Base-by-base conservation (phyloP, 1,140 invertebrate species). In the Cydia amplana region DNA sequence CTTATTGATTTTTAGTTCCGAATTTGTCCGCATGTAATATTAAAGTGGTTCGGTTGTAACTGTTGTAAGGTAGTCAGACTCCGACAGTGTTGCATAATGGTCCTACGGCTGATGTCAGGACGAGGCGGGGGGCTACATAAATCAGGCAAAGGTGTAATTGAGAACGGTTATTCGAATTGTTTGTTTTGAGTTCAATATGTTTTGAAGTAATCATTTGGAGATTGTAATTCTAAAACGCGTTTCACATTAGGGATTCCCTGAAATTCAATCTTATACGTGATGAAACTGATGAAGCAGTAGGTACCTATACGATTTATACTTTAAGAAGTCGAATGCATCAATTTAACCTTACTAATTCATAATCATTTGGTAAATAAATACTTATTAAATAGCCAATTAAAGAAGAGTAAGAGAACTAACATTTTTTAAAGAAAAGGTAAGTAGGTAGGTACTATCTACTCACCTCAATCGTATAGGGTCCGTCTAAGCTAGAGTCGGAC, bases 121-220 rank as follows among this genome's bases (percentile, higher is more conserved):
- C 65, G n/a, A 18, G 32, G 65, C 65, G n/a, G 65, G 65, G 65
- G 65, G 65, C 65, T 60, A 36, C 36, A 70, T 70, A 70, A 70
- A 70, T 70, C 65, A 70, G 32, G 65, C n/a, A 70, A 70, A 70
- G 65, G 36, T 70, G 65, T 70, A 70, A 70, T 70, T 70, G 65
- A 70, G 65, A 20, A 70, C 65, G 65, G 32, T 70, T 70, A 43
- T 70, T 18, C n/a, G 36, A 40, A 67, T 10, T 43, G 32, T 70
- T 70, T 70, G 65, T 70, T 70, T 70, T 70, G 65, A 43, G 28
- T 18, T 23, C 55, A 23, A 60, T 7, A 16, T 23, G 55, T 60
- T 60, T 60, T 2, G 55, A 60, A 60, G 55, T 10, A 60, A 60
- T 60, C 5, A 60, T 60, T 60, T 60, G 10, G 16, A 51, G 49